Evolutionary conservation across 2,113 vertebrate species (phyloP), one percentile per base, ranked within the genome.

Genomic region (Anseranas semipalmata): DNA sequence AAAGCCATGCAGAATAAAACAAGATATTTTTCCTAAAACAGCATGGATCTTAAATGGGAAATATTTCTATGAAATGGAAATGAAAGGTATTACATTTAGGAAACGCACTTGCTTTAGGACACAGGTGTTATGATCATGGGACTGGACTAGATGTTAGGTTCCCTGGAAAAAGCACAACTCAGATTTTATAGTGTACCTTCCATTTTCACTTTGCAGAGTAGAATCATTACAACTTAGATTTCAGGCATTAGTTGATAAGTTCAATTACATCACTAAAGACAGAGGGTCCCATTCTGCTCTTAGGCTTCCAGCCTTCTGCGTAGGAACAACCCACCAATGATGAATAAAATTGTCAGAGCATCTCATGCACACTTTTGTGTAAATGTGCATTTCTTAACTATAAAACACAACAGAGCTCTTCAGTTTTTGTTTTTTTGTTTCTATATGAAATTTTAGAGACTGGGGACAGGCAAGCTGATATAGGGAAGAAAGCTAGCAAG

Each of bases 321-420:
- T 0, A 46, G 71, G 30, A 84, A 18, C 60, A 37, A 32, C 7
- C 32, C 28, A 2, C 43, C 5, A 30, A 12, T 0, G 48, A 67
- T 56, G 50, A 46, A 15, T 12, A 48, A 6, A 70, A 0, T 50
- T n/a, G 27, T 9, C 48, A 22, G 62, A 41, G 35, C 28, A 60
- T 27, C 86, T 75, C 50, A 28, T 1, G 80, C 80, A 8, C 28
- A 0, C 55, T 28, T 35, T 6, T 22, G 28, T 14, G 60, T 62
- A 72, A 28, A 35, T 3, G 50, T 59, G 53, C 28, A 9, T 3
- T 66, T 66, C 75, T 62, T 18, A 45, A 9, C 52, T 20, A 2
- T 1, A 35, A 63, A 70, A 68, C 7, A 20, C 0, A 52, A 0
- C 4, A 1, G n/a, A 39, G 63, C 25, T 62, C 84, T n/a, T 33